Percentiles rank a stretch among this genome's conserved stretches.
These are phyloP conservation scores for Drosophila demipolita DNA, from an alignment of 2,888 invertebrate genomes.

Conservation along the genomic window DNA sequence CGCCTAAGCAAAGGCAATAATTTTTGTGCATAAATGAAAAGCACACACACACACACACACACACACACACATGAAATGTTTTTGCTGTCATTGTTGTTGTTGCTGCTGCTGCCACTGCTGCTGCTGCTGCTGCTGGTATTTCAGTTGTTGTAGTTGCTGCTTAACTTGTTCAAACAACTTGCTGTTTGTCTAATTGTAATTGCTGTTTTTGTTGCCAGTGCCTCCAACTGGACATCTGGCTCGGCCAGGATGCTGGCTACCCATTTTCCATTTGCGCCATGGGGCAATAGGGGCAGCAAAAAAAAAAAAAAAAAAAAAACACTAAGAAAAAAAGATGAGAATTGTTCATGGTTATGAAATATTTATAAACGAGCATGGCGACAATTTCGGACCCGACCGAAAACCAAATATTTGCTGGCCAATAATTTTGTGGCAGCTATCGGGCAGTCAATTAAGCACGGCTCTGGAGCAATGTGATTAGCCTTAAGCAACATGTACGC, in stretches of 20 bases:
- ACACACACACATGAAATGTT: constrained; percentile 11
- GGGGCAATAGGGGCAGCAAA: not conserved
- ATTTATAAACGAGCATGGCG: constrained; percentile 59
- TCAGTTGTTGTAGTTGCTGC: constrained; percentile 66
- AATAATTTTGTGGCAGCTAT: constrained; percentile 55
- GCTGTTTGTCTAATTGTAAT: constrained; percentile 82
- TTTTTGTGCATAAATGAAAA: constrained; percentile 81
- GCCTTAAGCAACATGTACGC: constrained; percentile 47
- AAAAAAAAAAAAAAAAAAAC: constrained; percentile 5
- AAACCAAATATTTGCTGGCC: constrained; percentile 55
- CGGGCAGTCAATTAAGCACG: constrained; percentile 69
- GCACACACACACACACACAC: constrained; percentile 56
- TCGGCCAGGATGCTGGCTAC: constrained; percentile 35
- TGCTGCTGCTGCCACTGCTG: constrained; percentile 45
- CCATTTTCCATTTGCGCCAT: constrained; percentile 57
- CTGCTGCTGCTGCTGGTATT: constrained; percentile 63
- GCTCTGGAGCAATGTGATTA: constrained; percentile 66
- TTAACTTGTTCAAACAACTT: constrained; percentile 81
- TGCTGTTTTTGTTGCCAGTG: constrained; percentile 74
- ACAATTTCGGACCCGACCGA: constrained; percentile 19
- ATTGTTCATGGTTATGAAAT: constrained; percentile 67
- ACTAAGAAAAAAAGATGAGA: constrained; percentile 8
- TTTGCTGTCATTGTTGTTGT: constrained; percentile 29
- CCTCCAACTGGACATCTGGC: constrained; percentile 1
- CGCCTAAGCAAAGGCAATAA: constrained; percentile 81